These are phyloP conservation scores for Drosophila kurseongensis DNA, from an alignment of 1,140 invertebrate species.

Conservation along the genomic window DNA sequence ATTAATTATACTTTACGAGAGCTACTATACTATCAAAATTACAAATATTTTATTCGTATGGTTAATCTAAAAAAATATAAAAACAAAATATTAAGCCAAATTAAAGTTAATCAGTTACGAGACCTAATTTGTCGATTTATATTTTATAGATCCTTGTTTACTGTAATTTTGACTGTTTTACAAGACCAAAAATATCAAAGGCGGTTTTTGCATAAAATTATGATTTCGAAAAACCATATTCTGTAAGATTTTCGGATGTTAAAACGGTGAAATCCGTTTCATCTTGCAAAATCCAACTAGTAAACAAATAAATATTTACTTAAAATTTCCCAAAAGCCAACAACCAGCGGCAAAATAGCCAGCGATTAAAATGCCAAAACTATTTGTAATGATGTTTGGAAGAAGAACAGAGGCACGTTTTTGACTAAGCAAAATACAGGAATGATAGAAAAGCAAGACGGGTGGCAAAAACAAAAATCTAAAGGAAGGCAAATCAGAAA, in stretches of 20 bases:
- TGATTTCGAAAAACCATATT: neutral
- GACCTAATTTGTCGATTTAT: too few species aligned
- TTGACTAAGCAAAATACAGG: constrained; percentile 30
- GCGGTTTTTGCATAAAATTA: neutral
- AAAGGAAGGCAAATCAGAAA: constrained; percentile 17
- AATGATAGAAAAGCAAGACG: constrained; percentile 7
- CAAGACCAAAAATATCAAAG: neutral
- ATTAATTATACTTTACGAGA: neutral
- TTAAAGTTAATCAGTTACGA: too few species aligned
- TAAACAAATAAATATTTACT: constrained; percentile 39
- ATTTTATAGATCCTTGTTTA: neutral
- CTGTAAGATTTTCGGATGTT: constrained; percentile 3
- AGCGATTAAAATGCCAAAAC: constrained; percentile 53
- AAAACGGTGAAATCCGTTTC: constrained; percentile 18
- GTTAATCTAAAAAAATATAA: too few species aligned
- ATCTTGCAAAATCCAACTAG: constrained; percentile 33
- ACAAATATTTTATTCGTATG: neutral
- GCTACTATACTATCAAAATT: constrained; percentile 3
- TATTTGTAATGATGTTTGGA: constrained; percentile 51
- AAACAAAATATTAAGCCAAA: too few species aligned
- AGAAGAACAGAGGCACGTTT: constrained; percentile 33
- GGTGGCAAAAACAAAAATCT: constrained; percentile 21
- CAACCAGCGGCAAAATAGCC: constrained; percentile 11
- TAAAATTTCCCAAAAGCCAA: constrained; percentile 18
- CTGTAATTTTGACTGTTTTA: neutral